Percentiles rank a stretch among this genome's conserved stretches.
Evolutionary conservation across 1,140 invertebrate species (phyloP).

Genomic region (Microplitis mediator): DNA sequence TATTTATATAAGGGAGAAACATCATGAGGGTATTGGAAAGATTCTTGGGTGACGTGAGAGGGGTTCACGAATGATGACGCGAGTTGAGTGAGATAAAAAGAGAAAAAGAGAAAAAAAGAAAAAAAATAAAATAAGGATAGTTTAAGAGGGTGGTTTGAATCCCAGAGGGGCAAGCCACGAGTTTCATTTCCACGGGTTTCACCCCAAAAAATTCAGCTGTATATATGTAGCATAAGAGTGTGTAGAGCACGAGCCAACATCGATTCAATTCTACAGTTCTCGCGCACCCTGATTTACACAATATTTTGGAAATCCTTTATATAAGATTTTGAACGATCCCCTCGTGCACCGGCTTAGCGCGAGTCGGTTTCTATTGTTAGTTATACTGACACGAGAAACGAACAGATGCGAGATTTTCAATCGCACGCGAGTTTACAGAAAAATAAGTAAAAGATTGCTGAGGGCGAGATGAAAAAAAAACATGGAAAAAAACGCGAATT

Average conservation of each 20-base stretch:
- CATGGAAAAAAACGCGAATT: conserved; percentile 34
- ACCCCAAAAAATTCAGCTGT: conserved; percentile 59
- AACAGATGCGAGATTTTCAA: conserved; percentile 53
- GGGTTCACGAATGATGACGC: neutral
- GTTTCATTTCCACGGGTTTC: conserved; percentile 51
- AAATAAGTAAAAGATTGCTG: neutral
- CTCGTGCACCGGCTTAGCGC: conserved; percentile 41
- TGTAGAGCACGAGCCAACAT: conserved; percentile 28
- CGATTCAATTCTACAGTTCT: conserved; percentile 32
- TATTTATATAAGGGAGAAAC: conserved; percentile 54
- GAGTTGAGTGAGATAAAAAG: neutral
- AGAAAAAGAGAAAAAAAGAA: conserved; percentile 18
- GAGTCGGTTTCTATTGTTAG: conserved; percentile 45
- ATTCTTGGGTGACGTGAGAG: neutral
- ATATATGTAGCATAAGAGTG: neutral
- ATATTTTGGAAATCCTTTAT: conserved; percentile 65
- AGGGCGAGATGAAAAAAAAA: conserved; percentile 20
- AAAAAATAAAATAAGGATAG: conserved; percentile 3
- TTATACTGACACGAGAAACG: conserved; percentile 40
- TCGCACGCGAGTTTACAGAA: conserved; percentile 29
- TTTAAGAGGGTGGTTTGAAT: neutral
- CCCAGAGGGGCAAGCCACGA: conserved; percentile 1
- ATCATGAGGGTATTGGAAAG: conserved; percentile 34
- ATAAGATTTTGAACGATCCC: conserved; percentile 39
- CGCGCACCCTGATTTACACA: conserved; percentile 57